Evolutionary conservation across 2,888 invertebrate species (phyloP), one percentile per base, ranked within the genome.

Genomic region (Lasioglossum lativentre): DNA sequence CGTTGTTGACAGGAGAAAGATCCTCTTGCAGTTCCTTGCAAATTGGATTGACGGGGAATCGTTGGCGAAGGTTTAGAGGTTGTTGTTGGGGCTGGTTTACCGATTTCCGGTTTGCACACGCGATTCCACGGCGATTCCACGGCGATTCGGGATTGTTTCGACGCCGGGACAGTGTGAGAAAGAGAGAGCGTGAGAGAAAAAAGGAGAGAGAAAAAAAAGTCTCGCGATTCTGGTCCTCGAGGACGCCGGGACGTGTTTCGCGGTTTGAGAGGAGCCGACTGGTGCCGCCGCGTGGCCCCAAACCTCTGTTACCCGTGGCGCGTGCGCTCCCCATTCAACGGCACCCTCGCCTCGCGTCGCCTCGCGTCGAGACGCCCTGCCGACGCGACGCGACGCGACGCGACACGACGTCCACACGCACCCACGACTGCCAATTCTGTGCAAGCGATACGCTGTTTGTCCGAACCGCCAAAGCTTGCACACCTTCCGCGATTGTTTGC

Each of bases 251-350:
- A 90, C 87, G 93, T 92, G 94, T 94, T 94, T 94, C 93, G 94
- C 93, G 93, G 94, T 93, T 93, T 94, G 92, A 92, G 93, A 92
- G 90, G 92, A 93, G 82, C 90, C 90, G 88, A 90, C 90, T 90
- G 93, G 93, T 93, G 93, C 91, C 92, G 93, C 93, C 94, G 94
- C 94, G 94, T 94, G 94, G 94, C 93, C 91, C 91, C 89, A 92
- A 93, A 94, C 92, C 94, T 92, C 86, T 90, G 90, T 84, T 84
- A 63, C 83, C 78, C 83, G 88, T 85, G 86, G 91, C 91, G 90
- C 91, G 86, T 91, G 93, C 94, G 94, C 93, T 72, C 75, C 81
- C 75, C 83, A 79, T 83, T 78, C 91, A 87, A 84, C 87, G 78
- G 85, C 85, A 83, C 86, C 85, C 83, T 87, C 84, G 16, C 85